phyloP scores from a whole-genome alignment of 1,140 invertebrate species.

The Caenorhabditis latens region DNA sequence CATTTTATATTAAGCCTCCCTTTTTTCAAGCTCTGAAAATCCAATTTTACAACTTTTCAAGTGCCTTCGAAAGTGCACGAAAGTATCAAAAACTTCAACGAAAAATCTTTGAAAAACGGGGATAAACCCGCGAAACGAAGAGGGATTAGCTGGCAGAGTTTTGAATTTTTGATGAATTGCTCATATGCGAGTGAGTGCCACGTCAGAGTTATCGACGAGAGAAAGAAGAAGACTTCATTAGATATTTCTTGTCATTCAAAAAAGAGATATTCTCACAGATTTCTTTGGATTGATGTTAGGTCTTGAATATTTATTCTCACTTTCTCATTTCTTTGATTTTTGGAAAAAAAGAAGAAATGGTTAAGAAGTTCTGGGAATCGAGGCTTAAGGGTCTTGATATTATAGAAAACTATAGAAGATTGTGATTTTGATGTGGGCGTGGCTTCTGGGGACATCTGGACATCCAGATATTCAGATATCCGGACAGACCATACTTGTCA shows the following conservation, averaged over 20 bases:
- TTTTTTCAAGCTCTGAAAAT: too few relatives aligned
- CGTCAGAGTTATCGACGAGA: not conserved
- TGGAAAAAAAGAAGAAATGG: not conserved
- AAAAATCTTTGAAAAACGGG: not conserved
- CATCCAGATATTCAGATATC: too few relatives aligned
- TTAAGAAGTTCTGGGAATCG: too few relatives aligned
- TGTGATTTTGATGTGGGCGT: too few relatives aligned
- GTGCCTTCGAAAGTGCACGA: too few relatives aligned
- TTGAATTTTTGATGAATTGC: conserved; percentile 43
- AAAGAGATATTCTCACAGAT: not conserved
- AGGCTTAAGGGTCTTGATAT: too few relatives aligned
- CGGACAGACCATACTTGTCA: too few relatives aligned
- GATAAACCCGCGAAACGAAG: not conserved
- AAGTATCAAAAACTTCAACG: too few relatives aligned
- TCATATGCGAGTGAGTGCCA: not conserved
- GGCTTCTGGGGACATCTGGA: too few relatives aligned
- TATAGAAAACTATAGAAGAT: too few relatives aligned
- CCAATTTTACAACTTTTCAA: too few relatives aligned
- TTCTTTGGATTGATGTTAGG: conserved; percentile 6
- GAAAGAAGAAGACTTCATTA: conserved; percentile 4
- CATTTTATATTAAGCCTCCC: too few relatives aligned
- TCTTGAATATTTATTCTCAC: not conserved
- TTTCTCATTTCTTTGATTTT: not conserved
- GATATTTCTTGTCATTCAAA: conserved; percentile 15
- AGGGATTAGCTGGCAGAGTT: not conserved